Conservation (phyloP, 2,797 vertebrate genomes). For the Brachyrhaphis roseni region DNA sequence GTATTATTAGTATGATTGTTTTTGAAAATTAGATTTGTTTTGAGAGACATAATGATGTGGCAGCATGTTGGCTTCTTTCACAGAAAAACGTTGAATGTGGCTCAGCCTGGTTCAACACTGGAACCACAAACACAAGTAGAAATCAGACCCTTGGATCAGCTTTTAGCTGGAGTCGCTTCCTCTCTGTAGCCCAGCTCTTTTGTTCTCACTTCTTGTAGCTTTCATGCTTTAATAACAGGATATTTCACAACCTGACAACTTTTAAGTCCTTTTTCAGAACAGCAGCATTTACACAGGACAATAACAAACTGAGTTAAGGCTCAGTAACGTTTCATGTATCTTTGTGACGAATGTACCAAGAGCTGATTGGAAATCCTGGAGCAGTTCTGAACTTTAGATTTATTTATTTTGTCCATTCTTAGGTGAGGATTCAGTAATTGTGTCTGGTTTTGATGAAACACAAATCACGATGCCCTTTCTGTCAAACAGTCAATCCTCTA, state of each 20-base stretch:
- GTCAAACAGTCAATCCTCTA: slow-evolving; percentile 16
- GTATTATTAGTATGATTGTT: neutral
- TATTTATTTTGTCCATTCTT: neutral
- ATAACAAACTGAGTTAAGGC: neutral
- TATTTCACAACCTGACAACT: neutral
- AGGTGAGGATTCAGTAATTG: slow-evolving; percentile 32
- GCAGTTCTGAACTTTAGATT: slow-evolving; percentile 34
- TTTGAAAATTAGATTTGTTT: neutral
- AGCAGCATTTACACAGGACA: neutral
- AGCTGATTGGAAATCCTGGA: slow-evolving; percentile 35
- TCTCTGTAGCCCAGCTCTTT: too few species aligned
- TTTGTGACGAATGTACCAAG: neutral
- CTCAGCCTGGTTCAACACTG: neutral
- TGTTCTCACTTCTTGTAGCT: neutral
- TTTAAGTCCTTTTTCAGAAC: neutral
- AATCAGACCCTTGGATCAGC: neutral
- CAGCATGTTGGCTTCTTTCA: neutral
- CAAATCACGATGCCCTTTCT: slow-evolving; percentile 35
- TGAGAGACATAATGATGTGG: neutral
- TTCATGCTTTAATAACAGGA: neutral
- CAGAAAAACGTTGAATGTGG: neutral
- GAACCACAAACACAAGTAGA: neutral
- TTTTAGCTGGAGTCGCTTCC: neutral
- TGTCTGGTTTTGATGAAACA: slow-evolving; percentile 16
- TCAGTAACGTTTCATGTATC: slow-evolving; percentile 14